Evolutionary conservation across 2,113 vertebrate species (phyloP).

Genomic region (Polypterus senegalus): DNA sequence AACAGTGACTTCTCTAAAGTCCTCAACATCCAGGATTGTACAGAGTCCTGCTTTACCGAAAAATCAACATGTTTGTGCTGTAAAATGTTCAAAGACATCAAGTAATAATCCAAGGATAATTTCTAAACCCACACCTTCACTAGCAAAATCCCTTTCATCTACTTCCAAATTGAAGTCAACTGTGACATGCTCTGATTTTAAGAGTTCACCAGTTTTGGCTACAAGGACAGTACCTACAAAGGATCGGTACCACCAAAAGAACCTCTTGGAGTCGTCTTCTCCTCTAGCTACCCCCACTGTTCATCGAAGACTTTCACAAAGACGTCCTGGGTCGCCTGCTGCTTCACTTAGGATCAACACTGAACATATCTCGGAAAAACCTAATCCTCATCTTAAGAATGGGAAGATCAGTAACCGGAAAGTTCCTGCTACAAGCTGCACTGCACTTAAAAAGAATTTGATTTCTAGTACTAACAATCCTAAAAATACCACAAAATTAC

Average conservation of each 20-base stretch:
- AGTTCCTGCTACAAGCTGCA: slow-evolving; percentile 17
- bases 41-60: slow-evolving; percentile 24
- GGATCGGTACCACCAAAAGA: not conserved
- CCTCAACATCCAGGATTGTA: slow-evolving; percentile 21
- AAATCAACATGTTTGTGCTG: slow-evolving; percentile 36
- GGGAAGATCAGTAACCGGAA: slow-evolving; percentile 15
- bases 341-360: slow-evolving; percentile 31
- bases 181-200: not conserved
- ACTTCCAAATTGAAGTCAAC: not conserved
- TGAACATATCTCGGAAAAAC: slow-evolving; percentile 27
- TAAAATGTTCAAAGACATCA: slow-evolving; percentile 54
- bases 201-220: not conserved
- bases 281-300: not conserved
- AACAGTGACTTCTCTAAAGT: slow-evolving; percentile 26
- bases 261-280: slow-evolving; percentile 17
- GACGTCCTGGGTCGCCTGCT: slow-evolving; percentile 35
- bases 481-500: not conserved
- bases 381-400: slow-evolving; percentile 18
- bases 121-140: slow-evolving; percentile 26
- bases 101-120: slow-evolving; percentile 2
- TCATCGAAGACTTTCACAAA: slow-evolving; percentile 28
- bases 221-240: not conserved
- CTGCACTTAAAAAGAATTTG: slow-evolving; percentile 23
- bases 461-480: slow-evolving; percentile 3
- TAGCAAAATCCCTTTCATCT: not conserved